Base-by-base conservation (phyloP, 2,888 invertebrate genomes). In the Tortrix viridana region DNA sequence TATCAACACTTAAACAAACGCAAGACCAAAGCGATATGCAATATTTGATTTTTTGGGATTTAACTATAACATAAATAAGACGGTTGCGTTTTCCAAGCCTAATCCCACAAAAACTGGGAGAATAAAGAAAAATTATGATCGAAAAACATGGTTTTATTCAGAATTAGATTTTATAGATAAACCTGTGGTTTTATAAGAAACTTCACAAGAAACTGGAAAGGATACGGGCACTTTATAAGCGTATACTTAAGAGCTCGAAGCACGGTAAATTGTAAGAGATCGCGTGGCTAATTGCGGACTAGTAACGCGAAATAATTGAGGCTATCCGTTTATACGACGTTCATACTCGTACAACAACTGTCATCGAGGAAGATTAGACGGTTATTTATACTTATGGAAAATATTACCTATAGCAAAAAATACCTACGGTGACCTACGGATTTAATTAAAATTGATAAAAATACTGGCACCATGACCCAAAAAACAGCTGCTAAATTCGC, bases 281-380 rank as follows among this genome's bases (percentile, higher is more conserved):
- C 37, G 52, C 52, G n/a, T 38, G 52, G 37, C 9, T 50, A 50
- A 50, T 50, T 32, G 14, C 20, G 0, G 20, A 20, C 14, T 12
- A 14, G 47, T 22, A 22, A 22, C 47, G 32, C 6, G 16, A 32
- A 37, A 38, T 56, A 58, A 41, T 58, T 49, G 49, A 48, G 23
- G 19, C 41, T 58, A 58, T 58, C 49, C 58, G 58, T 43, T 48
- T 26, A 49, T 18, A 41, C 38, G 9, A 38, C 57, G 38, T 32
- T n/a, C 22, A 1, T 18, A n/a, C 38, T 3, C n/a, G n/a, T n/a
- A n/a, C n/a, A n/a, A n/a, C n/a, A 19, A 19, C 16, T 41, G 41
- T 41, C 41, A 41, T 41, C 41, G 16, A 4, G 41, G 6, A 32
- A 12, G 32, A 32, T 32, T 32, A 32, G 12, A 32, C 32, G 2